These are phyloP conservation scores for Phrynocephalus vlangalii DNA, from an alignment of 2,797 vertebrate species.

Conservation along the genomic window DNA sequence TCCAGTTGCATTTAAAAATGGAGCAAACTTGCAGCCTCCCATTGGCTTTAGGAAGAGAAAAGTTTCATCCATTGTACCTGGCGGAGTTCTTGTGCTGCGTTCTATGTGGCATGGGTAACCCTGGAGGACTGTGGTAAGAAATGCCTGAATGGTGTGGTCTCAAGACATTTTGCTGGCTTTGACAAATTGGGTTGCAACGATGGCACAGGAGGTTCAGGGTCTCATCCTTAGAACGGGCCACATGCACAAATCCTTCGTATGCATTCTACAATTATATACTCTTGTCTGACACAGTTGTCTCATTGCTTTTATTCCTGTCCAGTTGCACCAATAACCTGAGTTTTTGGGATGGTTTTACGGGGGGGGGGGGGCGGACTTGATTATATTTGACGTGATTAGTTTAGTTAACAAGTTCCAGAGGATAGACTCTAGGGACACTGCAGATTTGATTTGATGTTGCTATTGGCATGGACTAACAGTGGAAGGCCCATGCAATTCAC, in stretches of 20 bases:
- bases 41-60: background rate
- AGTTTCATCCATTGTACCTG: background rate
- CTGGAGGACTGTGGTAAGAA: background rate
- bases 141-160: background rate
- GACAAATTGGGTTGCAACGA: background rate
- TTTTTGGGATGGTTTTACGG: background rate
- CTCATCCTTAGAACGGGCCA: background rate
- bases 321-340: background rate
- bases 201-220: background rate
- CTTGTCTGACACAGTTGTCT: background rate
- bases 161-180: background rate
- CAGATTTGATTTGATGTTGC: background rate
- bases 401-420: background rate
- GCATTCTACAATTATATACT: too few relatives aligned
- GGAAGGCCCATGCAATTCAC: too few relatives aligned
- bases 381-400: background rate
- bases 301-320: background rate
- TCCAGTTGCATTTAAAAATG: constrained; percentile 3
- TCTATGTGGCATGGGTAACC: background rate
- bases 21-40: background rate
- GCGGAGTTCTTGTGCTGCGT: background rate
- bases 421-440: background rate
- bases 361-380: background rate
- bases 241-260: background rate
- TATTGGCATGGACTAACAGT: background rate